phyloP scores from a whole-genome alignment of 2,888 invertebrate species.

The Drosophila fulvimacula region DNA sequence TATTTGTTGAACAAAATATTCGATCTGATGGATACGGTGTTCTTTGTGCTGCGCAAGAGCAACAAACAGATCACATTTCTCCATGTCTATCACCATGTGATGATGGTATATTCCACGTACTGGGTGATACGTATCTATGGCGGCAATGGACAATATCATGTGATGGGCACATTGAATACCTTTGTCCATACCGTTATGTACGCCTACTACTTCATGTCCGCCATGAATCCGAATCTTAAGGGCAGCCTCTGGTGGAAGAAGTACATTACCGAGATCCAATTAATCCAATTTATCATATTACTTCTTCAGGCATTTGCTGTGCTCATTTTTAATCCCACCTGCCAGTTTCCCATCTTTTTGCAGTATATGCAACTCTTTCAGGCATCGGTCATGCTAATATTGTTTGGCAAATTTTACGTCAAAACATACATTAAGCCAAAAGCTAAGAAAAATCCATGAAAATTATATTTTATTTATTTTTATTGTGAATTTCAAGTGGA shows the following conservation, averaged over 20 bases:
- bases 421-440: constrained; percentile 30
- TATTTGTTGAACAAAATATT: constrained; percentile 49
- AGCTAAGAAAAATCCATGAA: not conserved
- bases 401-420: constrained; percentile 55
- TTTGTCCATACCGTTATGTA: constrained; percentile 94
- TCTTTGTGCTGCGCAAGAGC: constrained; percentile 64
- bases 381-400: constrained; percentile 25
- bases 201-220: constrained; percentile 90
- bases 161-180: constrained; percentile 89
- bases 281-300: constrained; percentile 87
- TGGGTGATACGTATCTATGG: constrained; percentile 82
- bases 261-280: constrained; percentile 92
- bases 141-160: constrained; percentile 88
- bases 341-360: constrained; percentile 27
- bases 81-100: constrained; percentile 60
- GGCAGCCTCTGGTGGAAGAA: constrained; percentile 91
- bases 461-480: not conserved
- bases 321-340: constrained; percentile 34
- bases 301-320: constrained; percentile 35
- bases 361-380: constrained; percentile 30
- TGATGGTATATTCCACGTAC: constrained; percentile 37
- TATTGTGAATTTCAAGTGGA: not conserved
- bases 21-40: constrained; percentile 61
- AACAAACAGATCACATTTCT: constrained; percentile 59
- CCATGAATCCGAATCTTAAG: constrained; percentile 89